phyloP scores from a whole-genome alignment of 2,113 vertebrate species.

The Erythrolamprus reginae region DNA sequence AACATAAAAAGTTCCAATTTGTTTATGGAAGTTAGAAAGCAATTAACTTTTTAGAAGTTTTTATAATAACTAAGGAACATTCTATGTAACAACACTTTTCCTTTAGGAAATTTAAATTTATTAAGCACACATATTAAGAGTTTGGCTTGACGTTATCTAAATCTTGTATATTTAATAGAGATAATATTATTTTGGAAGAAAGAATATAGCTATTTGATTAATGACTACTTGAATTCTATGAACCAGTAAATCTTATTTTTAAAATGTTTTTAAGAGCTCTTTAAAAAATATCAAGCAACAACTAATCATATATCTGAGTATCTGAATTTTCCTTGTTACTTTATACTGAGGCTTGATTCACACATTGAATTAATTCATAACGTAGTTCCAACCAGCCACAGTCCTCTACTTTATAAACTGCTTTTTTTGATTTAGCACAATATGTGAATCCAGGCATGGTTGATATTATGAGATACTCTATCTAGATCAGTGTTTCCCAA shows the following conservation, averaged over 20 bases:
- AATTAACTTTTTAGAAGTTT: neutral
- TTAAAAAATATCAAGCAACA: neutral
- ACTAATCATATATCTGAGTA: neutral
- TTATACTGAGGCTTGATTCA: neutral
- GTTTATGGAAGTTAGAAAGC: neutral
- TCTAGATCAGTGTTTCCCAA: no score
- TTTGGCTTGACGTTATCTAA: neutral
- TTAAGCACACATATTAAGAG: neutral
- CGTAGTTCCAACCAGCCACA: neutral
- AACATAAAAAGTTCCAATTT: neutral
- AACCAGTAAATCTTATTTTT: neutral
- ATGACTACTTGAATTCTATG: neutral
- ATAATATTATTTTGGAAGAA: neutral
- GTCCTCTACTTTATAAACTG: neutral
- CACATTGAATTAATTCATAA: neutral
- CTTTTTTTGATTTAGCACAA: neutral
- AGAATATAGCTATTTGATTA: neutral
- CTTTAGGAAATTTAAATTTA: neutral
- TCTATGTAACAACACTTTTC: neutral
- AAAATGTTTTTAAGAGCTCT: neutral
- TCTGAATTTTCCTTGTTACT: neutral
- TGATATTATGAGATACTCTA: neutral
- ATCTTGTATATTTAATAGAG: neutral
- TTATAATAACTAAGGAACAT: neutral
- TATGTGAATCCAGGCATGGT: neutral